Evolutionary conservation across 2,888 invertebrate species (phyloP).

Genomic region (Philaethria dido): DNA sequence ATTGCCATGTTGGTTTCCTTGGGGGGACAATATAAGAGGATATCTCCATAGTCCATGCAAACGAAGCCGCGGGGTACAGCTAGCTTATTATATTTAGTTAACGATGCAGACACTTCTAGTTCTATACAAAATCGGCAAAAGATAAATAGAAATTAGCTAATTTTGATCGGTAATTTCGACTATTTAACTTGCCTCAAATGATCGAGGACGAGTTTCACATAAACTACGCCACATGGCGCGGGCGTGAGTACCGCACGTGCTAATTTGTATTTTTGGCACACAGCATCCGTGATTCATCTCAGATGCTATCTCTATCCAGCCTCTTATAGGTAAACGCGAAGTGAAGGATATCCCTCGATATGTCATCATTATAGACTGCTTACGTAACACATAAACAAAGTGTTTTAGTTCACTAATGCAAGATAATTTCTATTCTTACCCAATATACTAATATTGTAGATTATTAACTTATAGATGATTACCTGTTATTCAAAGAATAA

Average conservation of each 20-base stretch:
- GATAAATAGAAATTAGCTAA: neutral
- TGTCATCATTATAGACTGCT: neutral
- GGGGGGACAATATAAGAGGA: no score
- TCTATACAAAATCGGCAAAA: neutral
- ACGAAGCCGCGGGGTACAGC: no score
- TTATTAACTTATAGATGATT: neutral
- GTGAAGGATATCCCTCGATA: constrained; percentile 19
- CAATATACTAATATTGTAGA: neutral
- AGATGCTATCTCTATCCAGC: constrained; percentile 31
- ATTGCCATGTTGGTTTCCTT: no score
- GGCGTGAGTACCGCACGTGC: constrained; percentile 50
- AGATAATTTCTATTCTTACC: neutral
- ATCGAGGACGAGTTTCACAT: constrained; percentile 29
- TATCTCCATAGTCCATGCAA: no score
- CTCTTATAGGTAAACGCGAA: constrained; percentile 22
- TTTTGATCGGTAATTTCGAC: neutral
- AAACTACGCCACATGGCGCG: constrained; percentile 33
- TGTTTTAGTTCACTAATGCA: no score
- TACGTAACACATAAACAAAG: neutral
- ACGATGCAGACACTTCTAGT: neutral
- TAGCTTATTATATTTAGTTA: no score
- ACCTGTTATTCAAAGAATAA: no score
- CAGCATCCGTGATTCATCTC: constrained; percentile 41
- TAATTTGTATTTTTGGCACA: constrained; percentile 57
- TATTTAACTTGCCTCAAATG: constrained; percentile 6